These are phyloP conservation scores for Tolypeutes matacus DNA, from an alignment of 2,797 vertebrate genomes.

Conservation along the genomic window DNA sequence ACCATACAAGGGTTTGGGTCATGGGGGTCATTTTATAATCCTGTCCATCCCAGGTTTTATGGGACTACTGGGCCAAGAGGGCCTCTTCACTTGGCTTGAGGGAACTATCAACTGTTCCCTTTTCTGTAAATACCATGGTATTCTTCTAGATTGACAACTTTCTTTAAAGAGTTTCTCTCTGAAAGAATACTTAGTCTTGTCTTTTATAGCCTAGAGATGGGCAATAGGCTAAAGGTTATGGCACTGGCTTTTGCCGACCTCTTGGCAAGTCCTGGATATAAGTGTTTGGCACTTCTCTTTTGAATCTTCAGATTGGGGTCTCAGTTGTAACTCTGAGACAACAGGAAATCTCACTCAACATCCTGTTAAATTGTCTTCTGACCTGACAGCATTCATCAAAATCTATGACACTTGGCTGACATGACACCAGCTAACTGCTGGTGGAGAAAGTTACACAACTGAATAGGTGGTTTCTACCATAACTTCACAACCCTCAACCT, in stretches of 20 bases:
- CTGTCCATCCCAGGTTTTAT: neutral
- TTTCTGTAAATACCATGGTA: neutral
- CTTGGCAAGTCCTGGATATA: neutral
- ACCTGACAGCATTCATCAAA: neutral
- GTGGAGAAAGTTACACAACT: neutral
- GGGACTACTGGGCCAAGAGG: neutral
- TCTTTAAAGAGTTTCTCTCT: neutral
- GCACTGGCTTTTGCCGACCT: neutral
- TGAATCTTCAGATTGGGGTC: neutral
- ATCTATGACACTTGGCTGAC: neutral
- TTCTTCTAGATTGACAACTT: neutral
- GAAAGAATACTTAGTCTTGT: neutral
- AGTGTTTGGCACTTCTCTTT: neutral
- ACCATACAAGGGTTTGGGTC: neutral
- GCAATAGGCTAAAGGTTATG: neutral
- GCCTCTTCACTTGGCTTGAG: neutral
- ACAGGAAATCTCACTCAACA: slow-evolving; percentile 21
- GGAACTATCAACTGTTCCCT: neutral
- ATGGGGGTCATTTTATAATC: neutral
- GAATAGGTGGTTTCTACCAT: neutral
- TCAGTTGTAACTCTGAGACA: neutral
- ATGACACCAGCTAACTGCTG: neutral
- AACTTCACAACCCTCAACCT: neutral
- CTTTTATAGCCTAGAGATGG: slow-evolving; percentile 12
- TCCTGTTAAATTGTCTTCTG: neutral